Base-by-base conservation (phyloP, 2,113 vertebrate species). In the Tachycineta bicolor region DNA sequence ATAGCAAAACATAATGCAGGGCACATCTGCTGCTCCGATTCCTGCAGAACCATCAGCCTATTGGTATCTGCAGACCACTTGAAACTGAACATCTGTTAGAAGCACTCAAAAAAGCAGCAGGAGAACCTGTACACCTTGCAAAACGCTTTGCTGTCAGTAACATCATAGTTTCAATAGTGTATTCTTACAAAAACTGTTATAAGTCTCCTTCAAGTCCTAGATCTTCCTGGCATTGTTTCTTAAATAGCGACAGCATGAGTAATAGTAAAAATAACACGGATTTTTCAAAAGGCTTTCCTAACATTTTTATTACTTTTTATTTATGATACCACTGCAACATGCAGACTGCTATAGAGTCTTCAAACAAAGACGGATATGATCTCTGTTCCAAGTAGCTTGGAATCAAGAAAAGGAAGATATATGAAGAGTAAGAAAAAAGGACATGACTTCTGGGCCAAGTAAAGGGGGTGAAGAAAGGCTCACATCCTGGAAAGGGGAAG, bases 71-170 rank as follows among this genome's bases (percentile, higher is more conserved):
- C 94, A 96, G 96, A 97, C 95, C 94, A 94, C 88, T 95, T 96
- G 93, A 95, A 96, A 95, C 15, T 70, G 90, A 97, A 97, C 94
- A 97, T 96, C 96, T 97, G 96, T 95, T 97, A 93, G 93, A 96
- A 95, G 53, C 53, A 88, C 95, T 96, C 26, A n/a, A 94, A 94
- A 95, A 97, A 93, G 55, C 96, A 97, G 93, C 91, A 79, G 94
- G 94, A 96, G 96, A 93, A 95, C 84, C 65, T 6, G 5, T 94
- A 85, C 93, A 92, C 90, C 92, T 96, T 94, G 90, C 90, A 96
- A 93, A 96, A 62, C 8, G 5, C 90, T 97, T 96, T 93, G 78
- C 92, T 78, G 75, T 83, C 10, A 17, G 87, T 92, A 96, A 60
- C 86, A 87, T 89, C 91, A 75, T 77, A 1, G 14, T 89, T 94